phyloP scores from a whole-genome alignment of 1,140 invertebrate genomes.

The Leptinotarsa undecemlineata region DNA sequence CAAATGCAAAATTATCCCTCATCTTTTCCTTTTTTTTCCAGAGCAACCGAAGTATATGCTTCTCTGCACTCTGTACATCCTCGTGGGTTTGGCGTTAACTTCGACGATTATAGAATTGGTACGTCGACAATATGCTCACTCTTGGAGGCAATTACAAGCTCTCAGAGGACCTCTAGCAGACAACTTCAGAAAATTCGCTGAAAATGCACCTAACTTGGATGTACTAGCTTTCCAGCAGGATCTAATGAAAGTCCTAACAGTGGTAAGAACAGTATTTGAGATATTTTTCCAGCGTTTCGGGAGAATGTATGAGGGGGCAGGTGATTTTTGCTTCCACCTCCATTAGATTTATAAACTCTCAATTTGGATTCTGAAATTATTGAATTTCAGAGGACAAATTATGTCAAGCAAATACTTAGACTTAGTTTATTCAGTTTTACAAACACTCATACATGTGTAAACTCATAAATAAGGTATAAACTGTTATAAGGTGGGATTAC shows the following conservation, averaged over 20 bases:
- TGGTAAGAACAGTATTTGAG: slow-evolving; percentile 56
- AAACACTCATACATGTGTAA: too few relatives aligned
- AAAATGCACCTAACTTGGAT: slow-evolving; percentile 71
- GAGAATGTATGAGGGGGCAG: too few relatives aligned
- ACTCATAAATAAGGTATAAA: too few relatives aligned
- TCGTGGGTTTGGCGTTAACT: slow-evolving; percentile 90
- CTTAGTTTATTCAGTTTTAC: too few relatives aligned
- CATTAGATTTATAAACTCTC: too few relatives aligned
- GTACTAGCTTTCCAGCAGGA: slow-evolving; percentile 71
- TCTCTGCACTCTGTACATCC: slow-evolving; percentile 87
- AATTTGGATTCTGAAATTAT: too few relatives aligned
- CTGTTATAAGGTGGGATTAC: too few relatives aligned
- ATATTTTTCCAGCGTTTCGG: too few relatives aligned
- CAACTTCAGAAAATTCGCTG: slow-evolving; percentile 72
- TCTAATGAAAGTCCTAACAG: slow-evolving; percentile 66
- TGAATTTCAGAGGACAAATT: too few relatives aligned
- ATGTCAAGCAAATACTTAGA: too few relatives aligned
- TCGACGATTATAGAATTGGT: slow-evolving; percentile 93
- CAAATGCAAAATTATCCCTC: too few relatives aligned
- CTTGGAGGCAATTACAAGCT: slow-evolving; percentile 79
- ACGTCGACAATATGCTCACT: slow-evolving; percentile 80
- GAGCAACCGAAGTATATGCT: slow-evolving; percentile 87
- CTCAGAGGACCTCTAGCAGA: slow-evolving; percentile 79
- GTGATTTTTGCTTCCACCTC: too few relatives aligned
- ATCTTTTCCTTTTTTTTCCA: slow-evolving; percentile 53